Conservation (phyloP, 2,888 invertebrate genomes). For the Orchesella flavescens region DNA sequence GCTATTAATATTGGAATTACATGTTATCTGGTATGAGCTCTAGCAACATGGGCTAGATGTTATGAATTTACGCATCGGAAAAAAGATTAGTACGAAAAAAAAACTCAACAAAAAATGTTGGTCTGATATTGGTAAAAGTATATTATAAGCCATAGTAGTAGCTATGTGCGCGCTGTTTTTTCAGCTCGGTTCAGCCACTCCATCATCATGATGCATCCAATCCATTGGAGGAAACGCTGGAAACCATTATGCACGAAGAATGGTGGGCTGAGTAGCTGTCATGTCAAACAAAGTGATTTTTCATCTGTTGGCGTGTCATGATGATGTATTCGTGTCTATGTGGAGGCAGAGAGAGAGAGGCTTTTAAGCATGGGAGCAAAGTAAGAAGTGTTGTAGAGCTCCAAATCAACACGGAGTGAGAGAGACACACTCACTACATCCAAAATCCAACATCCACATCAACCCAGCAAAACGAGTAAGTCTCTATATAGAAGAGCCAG, state of each 20-base stretch:
- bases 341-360: slow-evolving; percentile 27
- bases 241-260: slow-evolving; percentile 58
- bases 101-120: not conserved
- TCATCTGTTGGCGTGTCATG: slow-evolving; percentile 67
- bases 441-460: no score
- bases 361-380: slow-evolving; percentile 17
- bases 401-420: slow-evolving; percentile 36
- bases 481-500: no score
- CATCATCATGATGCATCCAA: slow-evolving; percentile 61
- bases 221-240: slow-evolving; percentile 61
- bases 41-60: no score
- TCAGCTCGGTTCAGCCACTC: slow-evolving; percentile 33
- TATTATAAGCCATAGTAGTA: not conserved
- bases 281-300: slow-evolving; percentile 71
- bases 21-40: not conserved
- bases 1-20: slow-evolving; percentile 32
- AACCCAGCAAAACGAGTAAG: not conserved
- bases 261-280: slow-evolving; percentile 70
- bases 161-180: slow-evolving; percentile 8
- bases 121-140: not conserved
- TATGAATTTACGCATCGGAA: no score
- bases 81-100: not conserved
- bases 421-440: not conserved
- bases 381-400: not conserved
- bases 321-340: slow-evolving; percentile 59